Percentiles rank a stretch among this genome's conserved stretches.
Evolutionary conservation across 2,888 invertebrate species (phyloP).

Genomic region (Schrankia costaestrigalis): DNA sequence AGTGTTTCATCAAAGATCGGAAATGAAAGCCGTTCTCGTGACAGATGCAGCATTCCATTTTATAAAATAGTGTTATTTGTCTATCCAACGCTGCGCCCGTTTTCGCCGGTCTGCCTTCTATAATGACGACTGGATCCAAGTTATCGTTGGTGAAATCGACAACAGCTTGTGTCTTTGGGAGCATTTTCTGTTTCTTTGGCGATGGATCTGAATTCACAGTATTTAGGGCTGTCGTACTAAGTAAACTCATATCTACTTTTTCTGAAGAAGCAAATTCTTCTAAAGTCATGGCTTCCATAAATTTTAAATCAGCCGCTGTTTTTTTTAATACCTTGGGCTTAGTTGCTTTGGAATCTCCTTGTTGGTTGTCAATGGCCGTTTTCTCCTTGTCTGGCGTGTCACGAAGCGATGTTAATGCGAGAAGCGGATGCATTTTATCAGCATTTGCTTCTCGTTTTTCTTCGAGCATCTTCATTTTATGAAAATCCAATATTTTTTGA

Average conservation of each 20-base stretch:
- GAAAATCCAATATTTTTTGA: conserved; percentile 69
- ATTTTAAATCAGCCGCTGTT: conserved; percentile 57
- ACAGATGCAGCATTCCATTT: conserved; percentile 76
- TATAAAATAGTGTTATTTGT: conserved; percentile 72
- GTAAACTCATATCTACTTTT: conserved; percentile 56
- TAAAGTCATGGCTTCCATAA: conserved; percentile 65
- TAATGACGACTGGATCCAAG: conserved; percentile 58
- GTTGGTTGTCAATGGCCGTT: conserved; percentile 46
- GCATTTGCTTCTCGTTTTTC: conserved; percentile 40
- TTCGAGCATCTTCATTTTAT: conserved; percentile 54
- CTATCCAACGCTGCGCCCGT: conserved; percentile 65
- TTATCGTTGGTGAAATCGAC: conserved; percentile 38
- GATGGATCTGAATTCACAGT: conserved; percentile 17
- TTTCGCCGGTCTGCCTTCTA: conserved; percentile 68
- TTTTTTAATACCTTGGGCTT: conserved; percentile 43
- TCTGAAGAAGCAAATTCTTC: conserved; percentile 67
- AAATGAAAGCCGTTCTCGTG: conserved; percentile 69
- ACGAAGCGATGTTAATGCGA: conserved; percentile 42
- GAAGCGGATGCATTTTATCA: conserved; percentile 43
- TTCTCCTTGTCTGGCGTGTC: conserved; percentile 29
- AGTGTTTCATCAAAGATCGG: conserved; percentile 71
- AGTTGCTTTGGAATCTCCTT: conserved; percentile 51
- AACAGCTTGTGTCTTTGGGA: conserved; percentile 25
- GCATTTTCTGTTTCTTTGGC: conserved; percentile 33
- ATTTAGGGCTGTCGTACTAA: conserved; percentile 35